A percentile compares a stretch with the other conserved stretches of the same genome.
Evolutionary conservation across 92 coral and sea anemone species (phyloP).

Genomic region (Plumapathes pennacea): DNA sequence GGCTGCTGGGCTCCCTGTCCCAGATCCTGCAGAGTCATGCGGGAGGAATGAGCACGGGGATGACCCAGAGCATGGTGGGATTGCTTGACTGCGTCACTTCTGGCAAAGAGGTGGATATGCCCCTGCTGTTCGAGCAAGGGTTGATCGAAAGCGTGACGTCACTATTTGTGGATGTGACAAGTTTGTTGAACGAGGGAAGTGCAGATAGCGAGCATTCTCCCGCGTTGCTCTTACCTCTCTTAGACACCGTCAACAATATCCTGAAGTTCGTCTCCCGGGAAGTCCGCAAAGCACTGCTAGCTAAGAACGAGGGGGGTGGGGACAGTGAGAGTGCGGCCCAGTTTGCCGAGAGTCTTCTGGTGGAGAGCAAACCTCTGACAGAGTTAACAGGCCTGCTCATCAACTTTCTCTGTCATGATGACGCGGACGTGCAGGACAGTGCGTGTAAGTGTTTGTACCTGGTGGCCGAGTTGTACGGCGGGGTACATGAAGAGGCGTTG

Average conservation of each 20-base stretch:
- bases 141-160: conserved; percentile 84
- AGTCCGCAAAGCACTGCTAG: conserved; percentile 94
- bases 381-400: conserved; percentile 84
- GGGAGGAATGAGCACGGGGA: conserved; percentile 57
- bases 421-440: conserved; percentile 77
- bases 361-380: conserved; percentile 84
- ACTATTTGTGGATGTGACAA: conserved; percentile 70
- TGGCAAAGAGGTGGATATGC: conserved; percentile 61
- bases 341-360: conserved; percentile 79
- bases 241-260: conserved; percentile 74
- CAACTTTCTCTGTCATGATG: conserved; percentile 74
- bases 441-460: conserved; percentile 82
- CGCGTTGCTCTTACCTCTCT: conserved; percentile 65
- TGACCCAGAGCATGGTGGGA: conserved; percentile 75
- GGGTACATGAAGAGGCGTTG: conserved; percentile 77
- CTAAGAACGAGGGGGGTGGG: conserved; percentile 58
- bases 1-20: conserved; percentile 63
- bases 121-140: conserved; percentile 83
- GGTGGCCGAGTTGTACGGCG: conserved; percentile 92
- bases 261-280: conserved; percentile 86
- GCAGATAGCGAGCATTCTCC: conserved; percentile 25
- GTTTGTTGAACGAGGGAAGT: conserved; percentile 46
- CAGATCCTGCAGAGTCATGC: conserved; percentile 77
- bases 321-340: conserved; percentile 52
- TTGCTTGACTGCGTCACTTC: conserved; percentile 75